A percentile compares a stretch with the other conserved stretches of the same genome.
Conservation (phyloP, 2,797 vertebrate genomes). For the Cryptoprocta ferox region DNA sequence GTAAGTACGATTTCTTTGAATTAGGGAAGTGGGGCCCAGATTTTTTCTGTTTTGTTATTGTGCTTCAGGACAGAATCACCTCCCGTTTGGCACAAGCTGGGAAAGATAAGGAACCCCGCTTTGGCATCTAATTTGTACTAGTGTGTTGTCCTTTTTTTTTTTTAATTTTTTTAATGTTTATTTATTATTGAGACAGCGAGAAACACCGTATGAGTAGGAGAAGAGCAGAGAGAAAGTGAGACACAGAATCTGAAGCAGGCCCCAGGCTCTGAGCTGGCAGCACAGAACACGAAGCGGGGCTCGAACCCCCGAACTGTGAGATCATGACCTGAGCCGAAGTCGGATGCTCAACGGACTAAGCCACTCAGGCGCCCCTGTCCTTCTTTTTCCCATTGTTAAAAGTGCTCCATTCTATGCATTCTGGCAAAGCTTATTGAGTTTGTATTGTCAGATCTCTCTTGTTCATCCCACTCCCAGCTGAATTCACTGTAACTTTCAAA, state of each 20-base stretch:
- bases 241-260: too few relatives aligned
- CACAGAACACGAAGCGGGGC: too few relatives aligned
- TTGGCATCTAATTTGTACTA: not conserved
- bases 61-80: not conserved
- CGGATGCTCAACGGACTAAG: too few relatives aligned
- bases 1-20: not conserved
- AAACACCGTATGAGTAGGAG: too few relatives aligned
- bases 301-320: too few relatives aligned
- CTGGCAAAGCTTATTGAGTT: not conserved
- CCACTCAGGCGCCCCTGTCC: too few relatives aligned
- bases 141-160: not conserved
- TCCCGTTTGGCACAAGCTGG: not conserved
- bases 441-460: not conserved
- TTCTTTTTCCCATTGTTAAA: not conserved
- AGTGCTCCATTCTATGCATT: not conserved
- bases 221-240: too few relatives aligned
- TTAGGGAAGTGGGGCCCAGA: not conserved
- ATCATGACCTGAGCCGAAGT: too few relatives aligned
- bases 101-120: not conserved
- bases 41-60: conserved; percentile 23
- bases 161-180: too few relatives aligned
- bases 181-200: too few relatives aligned
- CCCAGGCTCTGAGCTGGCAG: too few relatives aligned
- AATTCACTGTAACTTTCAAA: not conserved
- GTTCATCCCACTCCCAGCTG: not conserved